Base-by-base conservation (phyloP, 2,797 vertebrate species). In the Diceros bicornis region DNA sequence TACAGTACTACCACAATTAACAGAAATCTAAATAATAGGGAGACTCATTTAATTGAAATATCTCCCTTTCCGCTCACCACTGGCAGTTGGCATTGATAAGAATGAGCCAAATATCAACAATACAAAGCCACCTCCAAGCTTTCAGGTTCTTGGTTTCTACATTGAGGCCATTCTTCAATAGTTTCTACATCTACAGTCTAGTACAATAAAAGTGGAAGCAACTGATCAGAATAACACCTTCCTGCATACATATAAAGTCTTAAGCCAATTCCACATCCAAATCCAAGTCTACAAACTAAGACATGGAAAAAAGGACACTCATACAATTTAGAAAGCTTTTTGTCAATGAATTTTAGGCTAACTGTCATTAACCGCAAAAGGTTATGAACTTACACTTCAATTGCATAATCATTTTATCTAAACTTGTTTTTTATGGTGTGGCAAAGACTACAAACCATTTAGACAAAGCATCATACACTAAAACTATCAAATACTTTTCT, bases 141-240 rank as follows among this genome's bases (percentile, higher is more conserved):
- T 94, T 96, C 29, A 55, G 68, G 16, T 62, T 95, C 34, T 92
- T 57, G 68, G 82, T 77, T 94, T 92, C 16, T 79, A 78, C 11
- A 90, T 1, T 59, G 64, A 90, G 47, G 20, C 37, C 32, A 47
- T 34, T 90, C 14, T 81, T 96, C n/a, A 89, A 34, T 84, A 27
- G 29, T 11, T 71, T 90, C 61, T 93, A 62, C 18, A 47, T 64
- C 20, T 83, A 52, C 4, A 94, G 52, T 89, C 27, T 77, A 82
- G 12, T 84, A 62, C 20, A 94, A 37, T 29, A 47, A 84, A 89
- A 78, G 13, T 59, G 12, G 41, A 93, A 79, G 34, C 64, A 91
- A n/a, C 14, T 62, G 20, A 77, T 37, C 55, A 87, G 57, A 91
- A 66, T 78, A 92, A 64, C 1, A 79, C 16, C 27, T 12, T 77